Conservation (phyloP, 2,888 invertebrate species). For the Acanthoscelides obtectus region DNA sequence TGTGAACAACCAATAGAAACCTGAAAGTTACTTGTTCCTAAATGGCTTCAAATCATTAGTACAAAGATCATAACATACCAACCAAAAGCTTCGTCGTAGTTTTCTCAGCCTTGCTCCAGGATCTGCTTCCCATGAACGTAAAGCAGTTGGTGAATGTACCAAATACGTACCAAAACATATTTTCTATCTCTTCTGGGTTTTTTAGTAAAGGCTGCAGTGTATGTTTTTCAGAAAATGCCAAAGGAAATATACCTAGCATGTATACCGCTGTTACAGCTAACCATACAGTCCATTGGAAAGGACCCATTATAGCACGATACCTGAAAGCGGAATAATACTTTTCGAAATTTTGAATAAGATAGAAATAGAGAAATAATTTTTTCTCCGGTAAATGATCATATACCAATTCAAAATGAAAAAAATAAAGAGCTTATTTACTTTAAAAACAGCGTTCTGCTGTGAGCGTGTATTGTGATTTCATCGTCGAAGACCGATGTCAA, state of each 20-base stretch:
- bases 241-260: slow-evolving; percentile 67
- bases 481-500: too few species aligned
- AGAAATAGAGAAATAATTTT: too few species aligned
- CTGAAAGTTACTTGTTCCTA: slow-evolving; percentile 39
- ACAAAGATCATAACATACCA: slow-evolving; percentile 47
- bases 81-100: slow-evolving; percentile 67
- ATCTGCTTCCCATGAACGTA: slow-evolving; percentile 62
- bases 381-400: too few species aligned
- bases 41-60: neutral
- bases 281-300: slow-evolving; percentile 81
- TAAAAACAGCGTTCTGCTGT: too few species aligned
- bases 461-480: too few species aligned
- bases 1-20: slow-evolving; percentile 80
- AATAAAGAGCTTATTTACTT: too few species aligned
- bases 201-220: slow-evolving; percentile 61
- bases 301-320: slow-evolving; percentile 78
- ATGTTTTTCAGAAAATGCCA: slow-evolving; percentile 69
- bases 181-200: slow-evolving; percentile 69
- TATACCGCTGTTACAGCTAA: slow-evolving; percentile 66
- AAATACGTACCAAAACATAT: slow-evolving; percentile 86
- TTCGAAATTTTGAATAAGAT: too few species aligned
- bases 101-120: slow-evolving; percentile 67
- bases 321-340: slow-evolving; percentile 47
- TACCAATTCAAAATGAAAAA: too few species aligned
- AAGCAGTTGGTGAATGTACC: slow-evolving; percentile 82